A percentile compares a stretch with the other conserved stretches of the same genome.
phyloP scores from a whole-genome alignment of 1,140 invertebrate species.

The Panagrolaimus sp. region DNA sequence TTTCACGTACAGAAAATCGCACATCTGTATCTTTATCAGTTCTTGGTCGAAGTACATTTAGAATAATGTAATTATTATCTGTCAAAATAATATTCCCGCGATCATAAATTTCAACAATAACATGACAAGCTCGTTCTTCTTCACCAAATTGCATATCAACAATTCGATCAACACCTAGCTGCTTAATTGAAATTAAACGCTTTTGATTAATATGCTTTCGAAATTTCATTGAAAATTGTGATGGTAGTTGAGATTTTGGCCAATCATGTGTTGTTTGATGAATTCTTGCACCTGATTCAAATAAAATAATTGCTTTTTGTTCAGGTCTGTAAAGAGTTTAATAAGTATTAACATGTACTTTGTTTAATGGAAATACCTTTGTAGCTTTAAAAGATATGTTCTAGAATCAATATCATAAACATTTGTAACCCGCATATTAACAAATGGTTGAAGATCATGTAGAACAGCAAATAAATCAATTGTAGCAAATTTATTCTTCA shows the following conservation, averaged over 20 bases:
- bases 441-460: conserved; percentile 73
- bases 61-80: conserved; percentile 80
- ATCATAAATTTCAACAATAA: conserved; percentile 93
- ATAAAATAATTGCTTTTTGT: conserved; percentile 75
- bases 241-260: conserved; percentile 91
- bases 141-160: conserved; percentile 86
- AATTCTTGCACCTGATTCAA: conserved; percentile 88
- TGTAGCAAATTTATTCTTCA: conserved; percentile 69
- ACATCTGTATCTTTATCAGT: conserved; percentile 81
- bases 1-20: conserved; percentile 81
- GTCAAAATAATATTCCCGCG: conserved; percentile 91
- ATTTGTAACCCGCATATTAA: conserved; percentile 88
- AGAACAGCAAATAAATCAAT: conserved; percentile 79
- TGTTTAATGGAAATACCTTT: conserved; percentile 60
- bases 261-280: conserved; percentile 93
- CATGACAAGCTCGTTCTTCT: conserved; percentile 85
- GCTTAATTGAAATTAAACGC: conserved; percentile 60
- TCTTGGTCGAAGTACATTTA: conserved; percentile 85
- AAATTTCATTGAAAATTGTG: conserved; percentile 96
- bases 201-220: conserved; percentile 95
- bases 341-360: conserved; percentile 34
- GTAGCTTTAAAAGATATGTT: conserved; percentile 84
- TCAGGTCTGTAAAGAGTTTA: conserved; percentile 59
- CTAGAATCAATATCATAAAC: conserved; percentile 95
- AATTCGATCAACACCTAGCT: conserved; percentile 76